Percentiles rank a stretch among this genome's conserved stretches.
These are phyloP conservation scores for western clawed frog (Xenopus tropicalis) DNA, from an alignment of 2,113 vertebrate species.

Conservation along the genomic window UCB_Xtro_10.0 CM004443.2:18632501-18633000, in stretches of 20 bases:
- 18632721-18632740: too few relatives aligned
- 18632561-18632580: too few relatives aligned
- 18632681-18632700: too few relatives aligned
- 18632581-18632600: too few relatives aligned
- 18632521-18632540: too few relatives aligned
- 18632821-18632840: constrained; percentile 31
- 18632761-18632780: constrained; percentile 19
- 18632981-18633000: constrained; percentile 7
- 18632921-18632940: constrained; percentile 33
- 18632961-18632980: neutral
- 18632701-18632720: too few relatives aligned
- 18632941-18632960: constrained; percentile 25
- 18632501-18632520: too few relatives aligned
- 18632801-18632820: constrained; percentile 33
- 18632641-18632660: too few relatives aligned
- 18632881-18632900: constrained; percentile 13
- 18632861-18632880: constrained; percentile 30
- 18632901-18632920: constrained; percentile 20
- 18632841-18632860: constrained; percentile 31
- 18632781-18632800: constrained; percentile 8
- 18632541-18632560: too few relatives aligned
- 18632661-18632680: too few relatives aligned
- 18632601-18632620: too few relatives aligned
- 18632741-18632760: neutral
- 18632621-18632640: too few relatives aligned